Conservation (phyloP, 1,140 invertebrate genomes). For the Sogatella furcifera region DNA sequence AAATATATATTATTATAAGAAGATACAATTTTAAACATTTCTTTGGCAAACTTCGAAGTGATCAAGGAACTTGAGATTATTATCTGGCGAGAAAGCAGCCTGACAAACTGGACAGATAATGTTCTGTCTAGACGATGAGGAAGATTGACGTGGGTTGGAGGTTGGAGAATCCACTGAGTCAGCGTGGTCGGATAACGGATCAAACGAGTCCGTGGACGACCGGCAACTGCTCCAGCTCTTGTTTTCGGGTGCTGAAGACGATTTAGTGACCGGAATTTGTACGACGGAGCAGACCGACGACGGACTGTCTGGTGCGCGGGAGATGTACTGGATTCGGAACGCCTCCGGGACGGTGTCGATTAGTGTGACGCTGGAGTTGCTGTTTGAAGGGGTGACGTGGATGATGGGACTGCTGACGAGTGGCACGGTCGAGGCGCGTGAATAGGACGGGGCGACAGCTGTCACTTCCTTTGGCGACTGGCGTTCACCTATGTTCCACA, state of each 20-base stretch:
- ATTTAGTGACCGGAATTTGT: conserved; percentile 17
- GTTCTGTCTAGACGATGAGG: conserved; percentile 24
- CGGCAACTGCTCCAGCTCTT: neutral
- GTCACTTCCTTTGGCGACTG: neutral
- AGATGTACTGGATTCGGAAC: conserved; percentile 11
- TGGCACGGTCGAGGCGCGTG: conserved; percentile 7
- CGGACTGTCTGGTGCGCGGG: conserved; percentile 4
- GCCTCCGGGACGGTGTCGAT: neutral
- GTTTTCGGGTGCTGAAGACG: conserved; percentile 17
- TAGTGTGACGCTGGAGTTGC: neutral
- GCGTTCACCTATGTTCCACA: neutral
- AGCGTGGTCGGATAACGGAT: conserved; percentile 6
- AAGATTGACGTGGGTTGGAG: conserved; percentile 11
- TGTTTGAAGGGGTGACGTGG: neutral
- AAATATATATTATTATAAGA: too few relatives aligned
- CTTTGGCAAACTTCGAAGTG: conserved; percentile 27
- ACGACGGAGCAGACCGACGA: conserved; percentile 17
- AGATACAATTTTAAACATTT: neutral
- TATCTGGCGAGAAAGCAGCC: conserved; percentile 25
- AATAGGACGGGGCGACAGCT: conserved; percentile 3
- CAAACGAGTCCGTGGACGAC: conserved; percentile 9
- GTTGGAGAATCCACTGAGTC: neutral
- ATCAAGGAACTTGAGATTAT: conserved; percentile 26
- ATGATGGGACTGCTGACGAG: conserved; percentile 1
- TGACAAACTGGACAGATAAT: conserved; percentile 28